phyloP scores from a whole-genome alignment of 2,888 invertebrate genomes.

The Chaetogeoica ovagalla region DNA sequence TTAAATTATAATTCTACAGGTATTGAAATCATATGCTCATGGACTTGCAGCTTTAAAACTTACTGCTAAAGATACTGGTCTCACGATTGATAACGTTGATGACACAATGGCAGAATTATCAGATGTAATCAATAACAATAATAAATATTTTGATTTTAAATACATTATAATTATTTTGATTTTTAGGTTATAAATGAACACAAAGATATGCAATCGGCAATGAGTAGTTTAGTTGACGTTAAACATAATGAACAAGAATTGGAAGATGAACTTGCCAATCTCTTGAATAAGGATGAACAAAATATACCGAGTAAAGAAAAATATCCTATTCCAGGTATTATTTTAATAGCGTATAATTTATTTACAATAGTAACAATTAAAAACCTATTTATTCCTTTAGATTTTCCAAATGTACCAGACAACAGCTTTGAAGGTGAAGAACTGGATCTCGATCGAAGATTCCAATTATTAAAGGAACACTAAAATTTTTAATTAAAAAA shows the following conservation, averaged over 20 bases:
- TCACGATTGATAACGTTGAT: slow-evolving; percentile 71
- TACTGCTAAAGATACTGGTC: slow-evolving; percentile 66
- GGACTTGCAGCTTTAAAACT: slow-evolving; percentile 71
- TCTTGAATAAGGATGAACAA: slow-evolving; percentile 60
- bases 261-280: slow-evolving; percentile 69
- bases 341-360: neutral
- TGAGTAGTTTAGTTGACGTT: slow-evolving; percentile 63
- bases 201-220: slow-evolving; percentile 64
- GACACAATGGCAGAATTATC: slow-evolving; percentile 74
- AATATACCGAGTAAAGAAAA: slow-evolving; percentile 10
- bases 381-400: slow-evolving; percentile 16
- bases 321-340: slow-evolving; percentile 28
- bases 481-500: slow-evolving; percentile 7
- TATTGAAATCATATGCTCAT: slow-evolving; percentile 68
- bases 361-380: neutral
- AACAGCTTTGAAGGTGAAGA: slow-evolving; percentile 44
- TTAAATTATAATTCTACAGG: slow-evolving; percentile 56
- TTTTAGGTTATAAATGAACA: slow-evolving; percentile 65
- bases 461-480: slow-evolving; percentile 34
- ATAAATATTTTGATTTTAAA: neutral
- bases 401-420: slow-evolving; percentile 46
- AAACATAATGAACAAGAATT: slow-evolving; percentile 65
- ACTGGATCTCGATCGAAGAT: slow-evolving; percentile 32
- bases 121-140: slow-evolving; percentile 63
- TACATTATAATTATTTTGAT: slow-evolving; percentile 45